A percentile compares a stretch with the other conserved stretches of the same genome.
These are phyloP conservation scores for Oncorhynchus kisutch DNA, from an alignment of 2,113 vertebrate genomes.

Conservation along the genomic window DNA sequence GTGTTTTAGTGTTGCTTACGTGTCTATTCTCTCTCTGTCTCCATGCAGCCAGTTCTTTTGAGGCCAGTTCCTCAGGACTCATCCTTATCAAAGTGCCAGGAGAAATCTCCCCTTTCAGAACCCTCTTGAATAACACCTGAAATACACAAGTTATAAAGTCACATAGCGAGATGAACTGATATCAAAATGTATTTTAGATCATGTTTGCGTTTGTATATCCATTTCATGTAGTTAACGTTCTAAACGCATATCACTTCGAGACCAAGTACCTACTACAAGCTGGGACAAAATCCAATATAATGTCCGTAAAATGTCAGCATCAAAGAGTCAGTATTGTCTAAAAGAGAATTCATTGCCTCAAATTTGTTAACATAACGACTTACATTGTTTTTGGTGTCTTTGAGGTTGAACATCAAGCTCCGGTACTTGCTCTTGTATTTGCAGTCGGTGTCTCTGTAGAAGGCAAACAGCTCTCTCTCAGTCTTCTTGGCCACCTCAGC, in stretches of 20 bases:
- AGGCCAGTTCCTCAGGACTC: conserved; percentile 97
- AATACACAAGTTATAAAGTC: background rate
- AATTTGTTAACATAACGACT: conserved; percentile 48
- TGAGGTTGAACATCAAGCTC: conserved; percentile 98
- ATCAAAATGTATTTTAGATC: too few relatives aligned
- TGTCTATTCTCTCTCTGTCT: conserved; percentile 95
- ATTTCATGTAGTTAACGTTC: too few relatives aligned
- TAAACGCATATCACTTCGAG: too few relatives aligned
- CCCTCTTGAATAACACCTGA: conserved; percentile 93
- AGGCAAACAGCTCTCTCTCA: conserved; percentile 91
- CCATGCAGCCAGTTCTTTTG: conserved; percentile 97
- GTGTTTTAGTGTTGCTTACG: conserved; percentile 70
- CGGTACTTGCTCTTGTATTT: conserved; percentile 99
- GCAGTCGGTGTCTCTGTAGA: conserved; percentile 94
- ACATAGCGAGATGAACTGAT: background rate
- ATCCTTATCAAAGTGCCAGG: conserved; percentile 92
- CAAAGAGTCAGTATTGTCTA: too few relatives aligned
- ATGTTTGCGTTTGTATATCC: too few relatives aligned
- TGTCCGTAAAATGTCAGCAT: too few relatives aligned
- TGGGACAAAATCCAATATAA: too few relatives aligned
- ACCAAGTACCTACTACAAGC: background rate
- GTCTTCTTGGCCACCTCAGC: conserved; percentile 90
- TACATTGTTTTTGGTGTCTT: conserved; percentile 97
- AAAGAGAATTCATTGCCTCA: background rate
- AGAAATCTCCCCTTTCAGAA: conserved; percentile 93